These are phyloP conservation scores for Anagyrus pseudococci DNA, from an alignment of 2,888 invertebrate genomes.

Conservation along the genomic window DNA sequence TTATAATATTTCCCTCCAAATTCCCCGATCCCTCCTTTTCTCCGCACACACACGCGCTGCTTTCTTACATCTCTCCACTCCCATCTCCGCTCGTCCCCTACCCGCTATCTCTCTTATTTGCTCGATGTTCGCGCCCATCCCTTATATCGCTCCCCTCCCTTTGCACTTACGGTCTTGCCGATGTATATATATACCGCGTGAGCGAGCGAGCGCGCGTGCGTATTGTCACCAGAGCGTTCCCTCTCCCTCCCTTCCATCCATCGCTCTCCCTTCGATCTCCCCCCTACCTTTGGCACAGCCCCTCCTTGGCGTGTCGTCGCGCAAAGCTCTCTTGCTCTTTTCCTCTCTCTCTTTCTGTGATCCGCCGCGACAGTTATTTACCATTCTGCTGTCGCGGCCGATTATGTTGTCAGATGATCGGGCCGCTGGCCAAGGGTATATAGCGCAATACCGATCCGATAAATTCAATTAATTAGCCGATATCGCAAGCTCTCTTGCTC, in stretches of 20 bases:
- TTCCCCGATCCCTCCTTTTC: too few relatives aligned
- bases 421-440: neutral
- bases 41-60: too few relatives aligned
- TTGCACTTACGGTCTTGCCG: too few relatives aligned
- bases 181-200: too few relatives aligned
- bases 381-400: slow-evolving; percentile 39
- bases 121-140: too few relatives aligned
- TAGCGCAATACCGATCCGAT: slow-evolving; percentile 25
- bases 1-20: too few relatives aligned
- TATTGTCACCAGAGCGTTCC: neutral
- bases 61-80: too few relatives aligned
- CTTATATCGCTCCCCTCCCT: too few relatives aligned
- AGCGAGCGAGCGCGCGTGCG: too few relatives aligned
- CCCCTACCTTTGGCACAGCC: slow-evolving; percentile 11
- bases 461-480: slow-evolving; percentile 39
- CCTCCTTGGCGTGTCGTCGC: slow-evolving; percentile 26
- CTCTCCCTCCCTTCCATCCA: slow-evolving; percentile 3
- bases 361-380: slow-evolving; percentile 31
- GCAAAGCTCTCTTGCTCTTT: slow-evolving; percentile 1
- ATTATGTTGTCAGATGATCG: slow-evolving; percentile 40
- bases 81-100: neutral
- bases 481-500: too few relatives aligned
- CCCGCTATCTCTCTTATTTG: neutral
- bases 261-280: neutral
- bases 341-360: slow-evolving; percentile 1